These are phyloP conservation scores for Drosophila albomicans DNA, from an alignment of 1,140 invertebrate genomes.

Conservation along the genomic window DNA sequence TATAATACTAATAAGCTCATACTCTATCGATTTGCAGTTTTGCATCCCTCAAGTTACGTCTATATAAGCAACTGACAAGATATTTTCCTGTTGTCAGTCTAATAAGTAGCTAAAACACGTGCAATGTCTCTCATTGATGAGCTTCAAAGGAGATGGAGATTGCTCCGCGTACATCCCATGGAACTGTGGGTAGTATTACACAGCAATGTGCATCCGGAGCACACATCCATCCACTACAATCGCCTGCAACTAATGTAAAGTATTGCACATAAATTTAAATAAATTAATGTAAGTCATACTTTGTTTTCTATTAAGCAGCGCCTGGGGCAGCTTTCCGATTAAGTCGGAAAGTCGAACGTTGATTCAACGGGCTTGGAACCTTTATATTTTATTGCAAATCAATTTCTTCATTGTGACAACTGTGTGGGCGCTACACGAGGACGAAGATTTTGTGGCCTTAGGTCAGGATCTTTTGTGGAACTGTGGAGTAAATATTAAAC, in stretches of 20 bases:
- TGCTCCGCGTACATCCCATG: slow-evolving; percentile 6
- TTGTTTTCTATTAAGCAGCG: slow-evolving; percentile 9
- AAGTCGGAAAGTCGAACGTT: slow-evolving; percentile 10
- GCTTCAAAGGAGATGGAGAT: neutral
- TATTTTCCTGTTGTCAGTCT: neutral
- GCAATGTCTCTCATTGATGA: neutral
- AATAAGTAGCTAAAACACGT: neutral
- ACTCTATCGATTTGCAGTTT: neutral
- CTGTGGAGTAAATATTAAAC: slow-evolving; percentile 17
- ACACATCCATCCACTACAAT: slow-evolving; percentile 28
- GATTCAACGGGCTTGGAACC: slow-evolving; percentile 23
- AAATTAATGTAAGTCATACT: neutral
- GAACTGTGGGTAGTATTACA: slow-evolving; percentile 14
- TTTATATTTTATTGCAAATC: neutral
- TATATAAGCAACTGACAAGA: slow-evolving; percentile 16
- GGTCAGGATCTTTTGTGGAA: slow-evolving; percentile 49
- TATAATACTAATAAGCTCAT: no score
- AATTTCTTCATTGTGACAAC: neutral
- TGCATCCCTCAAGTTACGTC: neutral
- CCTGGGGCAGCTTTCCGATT: slow-evolving; percentile 35
- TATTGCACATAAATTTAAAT: neutral
- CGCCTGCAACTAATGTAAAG: slow-evolving; percentile 30
- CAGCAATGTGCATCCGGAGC: slow-evolving; percentile 16
- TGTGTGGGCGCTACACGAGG: slow-evolving; percentile 12
- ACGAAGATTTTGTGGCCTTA: slow-evolving; percentile 23